These are phyloP conservation scores for Mesitornis unicolor DNA, from an alignment of 2,113 vertebrate genomes.

Conservation along the genomic window DNA sequence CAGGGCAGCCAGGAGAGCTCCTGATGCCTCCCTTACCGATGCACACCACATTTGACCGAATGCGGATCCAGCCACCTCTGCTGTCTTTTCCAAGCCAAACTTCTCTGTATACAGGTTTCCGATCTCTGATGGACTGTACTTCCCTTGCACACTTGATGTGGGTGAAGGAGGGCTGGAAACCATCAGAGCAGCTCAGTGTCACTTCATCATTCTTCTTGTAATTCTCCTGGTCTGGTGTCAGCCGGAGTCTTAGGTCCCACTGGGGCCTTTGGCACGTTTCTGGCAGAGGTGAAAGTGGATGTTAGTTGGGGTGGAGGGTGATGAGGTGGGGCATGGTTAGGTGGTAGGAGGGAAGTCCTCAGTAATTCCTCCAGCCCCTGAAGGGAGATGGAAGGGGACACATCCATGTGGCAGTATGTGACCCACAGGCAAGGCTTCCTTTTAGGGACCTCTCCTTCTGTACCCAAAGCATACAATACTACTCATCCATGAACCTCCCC, in stretches of 20 bases:
- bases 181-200: neutral
- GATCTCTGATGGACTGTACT: neutral
- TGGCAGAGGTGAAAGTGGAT: neutral
- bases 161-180: neutral
- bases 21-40: neutral
- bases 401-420: neutral
- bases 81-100: neutral
- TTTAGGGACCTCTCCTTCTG: neutral
- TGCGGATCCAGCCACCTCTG: neutral
- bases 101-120: neutral
- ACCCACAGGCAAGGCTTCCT: neutral
- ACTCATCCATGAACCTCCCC: neutral
- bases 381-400: neutral
- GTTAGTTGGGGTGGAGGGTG: neutral
- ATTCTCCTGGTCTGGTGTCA: neutral
- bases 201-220: neutral
- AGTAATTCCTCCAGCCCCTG: neutral
- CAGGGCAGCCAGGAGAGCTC: neutral
- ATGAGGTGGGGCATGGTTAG: rapidly evolving
- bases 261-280: neutral
- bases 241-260: neutral
- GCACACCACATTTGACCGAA: neutral
- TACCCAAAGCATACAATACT: rapidly evolving
- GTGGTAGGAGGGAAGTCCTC: neutral
- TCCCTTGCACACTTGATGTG: neutral